phyloP scores from a whole-genome alignment of 2,113 vertebrate genomes.

The Geococcyx californianus region DNA sequence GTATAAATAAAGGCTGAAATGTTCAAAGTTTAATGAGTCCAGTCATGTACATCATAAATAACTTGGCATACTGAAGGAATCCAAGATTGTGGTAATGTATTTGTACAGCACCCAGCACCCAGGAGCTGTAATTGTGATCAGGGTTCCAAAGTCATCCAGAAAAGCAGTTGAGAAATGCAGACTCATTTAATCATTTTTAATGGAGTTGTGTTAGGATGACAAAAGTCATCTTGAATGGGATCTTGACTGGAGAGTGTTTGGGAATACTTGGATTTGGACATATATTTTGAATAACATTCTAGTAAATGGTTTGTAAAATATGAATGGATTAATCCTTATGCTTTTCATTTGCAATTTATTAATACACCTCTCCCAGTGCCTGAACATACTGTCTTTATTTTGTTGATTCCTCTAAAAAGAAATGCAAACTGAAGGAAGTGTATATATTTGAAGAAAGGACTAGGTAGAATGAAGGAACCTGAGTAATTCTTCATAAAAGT shows the following conservation, averaged over 20 bases:
- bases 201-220: background rate
- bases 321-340: background rate
- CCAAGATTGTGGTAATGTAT: background rate
- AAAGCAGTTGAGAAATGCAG: background rate
- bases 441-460: background rate
- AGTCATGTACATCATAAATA: constrained; percentile 46
- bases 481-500: background rate
- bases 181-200: background rate
- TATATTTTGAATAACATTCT: background rate
- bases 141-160: background rate
- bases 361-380: background rate
- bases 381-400: background rate
- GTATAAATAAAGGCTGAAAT: background rate
- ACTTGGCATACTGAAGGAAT: constrained; percentile 26
- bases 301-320: background rate
- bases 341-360: background rate
- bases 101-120: constrained; percentile 1
- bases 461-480: background rate
- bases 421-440: background rate
- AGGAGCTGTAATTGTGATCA: background rate
- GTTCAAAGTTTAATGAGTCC: constrained; percentile 61
- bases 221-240: background rate
- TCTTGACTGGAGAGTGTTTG: background rate
- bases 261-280: background rate
- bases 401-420: background rate